phyloP scores from a whole-genome alignment of 2,797 vertebrate genomes.

The Pampus argenteus region DNA sequence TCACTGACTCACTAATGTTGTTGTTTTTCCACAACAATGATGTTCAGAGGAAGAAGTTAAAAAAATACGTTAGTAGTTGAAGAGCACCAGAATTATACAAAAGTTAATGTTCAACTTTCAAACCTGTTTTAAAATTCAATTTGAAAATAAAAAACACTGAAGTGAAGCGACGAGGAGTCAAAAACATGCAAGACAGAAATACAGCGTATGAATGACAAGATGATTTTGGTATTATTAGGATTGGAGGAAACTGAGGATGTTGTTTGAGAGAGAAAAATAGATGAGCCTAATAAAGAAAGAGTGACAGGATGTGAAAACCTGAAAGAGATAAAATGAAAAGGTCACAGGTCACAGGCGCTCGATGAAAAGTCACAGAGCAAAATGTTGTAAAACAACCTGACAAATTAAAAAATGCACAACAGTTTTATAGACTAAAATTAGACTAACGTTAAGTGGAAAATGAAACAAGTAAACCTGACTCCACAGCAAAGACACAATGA shows the following conservation, averaged over 20 bases:
- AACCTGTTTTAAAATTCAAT: no score
- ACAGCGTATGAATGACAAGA: slow-evolving; percentile 40
- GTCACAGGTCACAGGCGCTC: slow-evolving; percentile 11
- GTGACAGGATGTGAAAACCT: slow-evolving; percentile 40
- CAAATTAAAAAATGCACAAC: no score
- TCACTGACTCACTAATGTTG: no score
- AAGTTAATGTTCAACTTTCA: no score
- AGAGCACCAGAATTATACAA: no score
- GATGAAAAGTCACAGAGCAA: neutral
- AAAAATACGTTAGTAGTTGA: no score
- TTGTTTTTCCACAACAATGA: no score
- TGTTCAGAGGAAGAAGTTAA: no score
- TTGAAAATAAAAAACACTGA: neutral
- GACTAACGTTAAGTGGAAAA: no score
- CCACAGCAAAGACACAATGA: neutral
- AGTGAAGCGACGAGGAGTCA: no score
- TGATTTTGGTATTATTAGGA: slow-evolving; percentile 50
- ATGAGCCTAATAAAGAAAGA: slow-evolving; percentile 49
- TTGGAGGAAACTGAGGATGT: slow-evolving; percentile 53
- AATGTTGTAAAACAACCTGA: neutral
- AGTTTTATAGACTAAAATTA: no score
- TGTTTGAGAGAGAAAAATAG: slow-evolving; percentile 45
- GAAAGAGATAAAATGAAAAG: slow-evolving; percentile 20
- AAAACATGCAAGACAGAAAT: neutral
- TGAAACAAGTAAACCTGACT: no score